Percentiles rank a stretch among this genome's conserved stretches.
Evolutionary conservation across 2,888 invertebrate species (phyloP).

Genomic region (Antheraea assamensis): DNA sequence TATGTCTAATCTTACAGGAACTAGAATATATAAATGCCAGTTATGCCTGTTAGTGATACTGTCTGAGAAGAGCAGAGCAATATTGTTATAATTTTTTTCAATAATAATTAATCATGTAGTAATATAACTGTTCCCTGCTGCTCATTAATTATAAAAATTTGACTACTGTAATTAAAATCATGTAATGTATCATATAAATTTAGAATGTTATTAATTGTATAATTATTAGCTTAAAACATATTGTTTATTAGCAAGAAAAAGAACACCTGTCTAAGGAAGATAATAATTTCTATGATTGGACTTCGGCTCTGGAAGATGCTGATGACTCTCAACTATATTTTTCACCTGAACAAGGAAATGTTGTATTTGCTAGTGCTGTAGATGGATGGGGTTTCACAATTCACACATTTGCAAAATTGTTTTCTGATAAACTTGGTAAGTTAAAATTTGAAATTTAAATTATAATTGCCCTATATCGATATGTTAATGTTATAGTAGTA

Average conservation of each 20-base stretch:
- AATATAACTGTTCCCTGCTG: too few relatives aligned
- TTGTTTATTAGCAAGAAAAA: slow-evolving; percentile 49
- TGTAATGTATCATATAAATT: background rate
- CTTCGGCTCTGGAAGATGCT: slow-evolving; percentile 89
- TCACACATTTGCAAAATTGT: slow-evolving; percentile 91
- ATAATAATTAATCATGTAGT: too few relatives aligned
- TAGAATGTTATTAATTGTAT: background rate
- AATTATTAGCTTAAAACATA: background rate
- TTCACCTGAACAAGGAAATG: slow-evolving; percentile 96
- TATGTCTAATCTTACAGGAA: too few relatives aligned
- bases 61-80: too few relatives aligned
- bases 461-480: too few relatives aligned
- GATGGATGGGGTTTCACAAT: slow-evolving; percentile 95
- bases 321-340: slow-evolving; percentile 96
- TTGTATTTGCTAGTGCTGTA: slow-evolving; percentile 96
- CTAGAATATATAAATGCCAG: too few relatives aligned
- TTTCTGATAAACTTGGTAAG: slow-evolving; percentile 85
- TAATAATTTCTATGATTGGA: slow-evolving; percentile 85
- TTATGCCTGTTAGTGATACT: too few relatives aligned
- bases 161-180: background rate
- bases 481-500: too few relatives aligned
- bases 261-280: slow-evolving; percentile 55
- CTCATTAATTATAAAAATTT: too few relatives aligned
- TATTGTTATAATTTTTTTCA: too few relatives aligned
- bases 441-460: slow-evolving; percentile 9